Percentiles rank a stretch among this genome's conserved stretches.
Evolutionary conservation across 2,888 invertebrate species (phyloP).

Genomic region (Aporophyla lueneburgensis): DNA sequence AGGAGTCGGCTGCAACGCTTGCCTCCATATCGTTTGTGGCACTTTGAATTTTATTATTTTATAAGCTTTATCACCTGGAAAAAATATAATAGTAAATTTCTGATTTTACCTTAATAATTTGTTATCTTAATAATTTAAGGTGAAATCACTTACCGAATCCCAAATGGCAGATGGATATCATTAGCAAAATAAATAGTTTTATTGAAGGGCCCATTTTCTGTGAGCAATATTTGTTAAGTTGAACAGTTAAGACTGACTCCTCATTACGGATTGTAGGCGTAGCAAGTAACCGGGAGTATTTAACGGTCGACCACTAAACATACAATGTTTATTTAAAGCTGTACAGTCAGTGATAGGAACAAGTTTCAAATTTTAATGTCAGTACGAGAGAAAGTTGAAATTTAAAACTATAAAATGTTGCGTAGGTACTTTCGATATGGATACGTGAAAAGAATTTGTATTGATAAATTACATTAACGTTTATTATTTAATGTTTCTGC

Average conservation of each 20-base stretch:
- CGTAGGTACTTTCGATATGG: conserved; percentile 77
- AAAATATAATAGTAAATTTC: background rate
- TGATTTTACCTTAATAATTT: background rate
- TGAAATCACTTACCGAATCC: conserved; percentile 71
- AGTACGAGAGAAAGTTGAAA: conserved; percentile 84
- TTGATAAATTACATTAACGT: conserved; percentile 43
- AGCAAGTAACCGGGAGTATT: conserved; percentile 83
- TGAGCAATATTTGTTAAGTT: conserved; percentile 53
- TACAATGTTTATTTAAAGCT: conserved; percentile 82
- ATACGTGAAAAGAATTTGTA: conserved; percentile 77
- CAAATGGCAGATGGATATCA: conserved; percentile 62
- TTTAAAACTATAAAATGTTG: conserved; percentile 77
- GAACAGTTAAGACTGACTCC: conserved; percentile 75
- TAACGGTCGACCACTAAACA: conserved; percentile 82
- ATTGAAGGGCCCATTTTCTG: conserved; percentile 66
- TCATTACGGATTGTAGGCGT: conserved; percentile 82
- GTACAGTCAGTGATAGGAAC: conserved; percentile 83
- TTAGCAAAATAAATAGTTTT: conserved; percentile 66
- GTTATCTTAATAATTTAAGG: background rate
- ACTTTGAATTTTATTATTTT: conserved; percentile 82
- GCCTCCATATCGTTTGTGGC: conserved; percentile 80
- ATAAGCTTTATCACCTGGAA: conserved; percentile 76
- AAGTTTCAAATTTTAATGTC: conserved; percentile 89
- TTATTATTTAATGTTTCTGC: conserved; percentile 45
- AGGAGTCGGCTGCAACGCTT: conserved; percentile 83